These are phyloP conservation scores for Porphyrio hochstetteri DNA, from an alignment of 2,113 vertebrate genomes.

Conservation along the genomic window DNA sequence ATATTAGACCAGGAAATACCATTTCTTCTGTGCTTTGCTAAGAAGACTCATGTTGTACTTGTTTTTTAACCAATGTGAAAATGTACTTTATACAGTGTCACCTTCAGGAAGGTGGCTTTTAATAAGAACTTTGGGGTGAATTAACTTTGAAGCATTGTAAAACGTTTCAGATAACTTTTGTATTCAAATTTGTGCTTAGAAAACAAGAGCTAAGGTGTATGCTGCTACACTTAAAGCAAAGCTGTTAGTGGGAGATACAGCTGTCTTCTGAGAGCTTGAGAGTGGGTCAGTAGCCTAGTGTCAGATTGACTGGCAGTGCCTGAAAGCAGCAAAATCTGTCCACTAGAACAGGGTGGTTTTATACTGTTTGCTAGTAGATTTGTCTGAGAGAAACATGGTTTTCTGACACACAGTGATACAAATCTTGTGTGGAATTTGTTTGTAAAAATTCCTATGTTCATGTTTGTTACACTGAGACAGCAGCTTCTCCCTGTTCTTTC, in stretches of 20 bases:
- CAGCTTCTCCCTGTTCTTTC: neutral
- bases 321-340: neutral
- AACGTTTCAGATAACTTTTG: neutral
- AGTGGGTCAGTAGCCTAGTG: neutral
- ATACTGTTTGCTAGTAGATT: neutral
- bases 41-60: neutral
- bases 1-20: neutral
- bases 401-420: neutral
- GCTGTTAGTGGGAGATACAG: neutral
- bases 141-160: neutral
- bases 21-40: neutral
- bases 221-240: neutral
- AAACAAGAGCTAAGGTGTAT: neutral
- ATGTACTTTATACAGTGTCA: neutral
- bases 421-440: neutral
- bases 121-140: neutral
- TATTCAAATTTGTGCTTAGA: neutral
- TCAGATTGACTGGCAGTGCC: neutral
- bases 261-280: neutral
- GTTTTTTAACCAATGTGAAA: neutral
- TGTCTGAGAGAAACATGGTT: neutral
- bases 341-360: neutral
- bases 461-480: neutral
- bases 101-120: neutral
- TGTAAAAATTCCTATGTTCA: neutral